Conservation (phyloP, 1,140 invertebrate genomes). For the Telenomus remus region DNA sequence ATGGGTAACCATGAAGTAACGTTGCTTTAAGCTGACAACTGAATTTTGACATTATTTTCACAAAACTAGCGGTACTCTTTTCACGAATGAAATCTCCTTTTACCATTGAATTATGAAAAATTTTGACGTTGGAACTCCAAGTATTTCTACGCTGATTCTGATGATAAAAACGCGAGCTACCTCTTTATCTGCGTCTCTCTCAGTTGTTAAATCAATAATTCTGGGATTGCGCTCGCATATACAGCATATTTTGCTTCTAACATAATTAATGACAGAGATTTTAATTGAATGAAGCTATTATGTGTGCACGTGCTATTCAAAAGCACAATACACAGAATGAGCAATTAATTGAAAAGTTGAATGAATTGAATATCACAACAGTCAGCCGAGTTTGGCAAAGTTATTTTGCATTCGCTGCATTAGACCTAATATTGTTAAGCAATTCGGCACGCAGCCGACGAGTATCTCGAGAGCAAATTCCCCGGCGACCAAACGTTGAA, state of each 20-base stretch:
- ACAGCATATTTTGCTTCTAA: neutral
- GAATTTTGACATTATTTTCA: too few relatives aligned
- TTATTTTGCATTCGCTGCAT: slow-evolving; percentile 29
- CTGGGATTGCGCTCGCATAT: neutral
- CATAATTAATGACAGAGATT: neutral
- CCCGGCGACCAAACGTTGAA: slow-evolving; percentile 17
- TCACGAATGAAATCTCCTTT: too few relatives aligned
- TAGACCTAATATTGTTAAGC: slow-evolving; percentile 29
- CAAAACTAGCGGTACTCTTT: too few relatives aligned
- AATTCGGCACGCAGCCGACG: slow-evolving; percentile 15
- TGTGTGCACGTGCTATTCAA: neutral
- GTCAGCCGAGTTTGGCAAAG: slow-evolving; percentile 5
- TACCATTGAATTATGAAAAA: too few relatives aligned
- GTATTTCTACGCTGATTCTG: too few relatives aligned
- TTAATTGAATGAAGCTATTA: neutral
- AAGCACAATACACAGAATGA: slow-evolving; percentile 16
- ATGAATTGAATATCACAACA: slow-evolving; percentile 16
- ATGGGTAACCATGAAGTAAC: too few relatives aligned
- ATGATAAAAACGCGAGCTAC: too few relatives aligned
- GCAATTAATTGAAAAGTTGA: slow-evolving; percentile 30
- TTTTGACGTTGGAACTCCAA: too few relatives aligned
- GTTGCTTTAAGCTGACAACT: too few relatives aligned
- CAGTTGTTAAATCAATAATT: neutral
- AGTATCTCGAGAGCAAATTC: slow-evolving; percentile 26
- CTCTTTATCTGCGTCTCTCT: too few relatives aligned